Percentiles rank a stretch among this genome's conserved stretches.
Conservation (phyloP, 2,113 vertebrate genomes). For the Uropsilus gracilis region DNA sequence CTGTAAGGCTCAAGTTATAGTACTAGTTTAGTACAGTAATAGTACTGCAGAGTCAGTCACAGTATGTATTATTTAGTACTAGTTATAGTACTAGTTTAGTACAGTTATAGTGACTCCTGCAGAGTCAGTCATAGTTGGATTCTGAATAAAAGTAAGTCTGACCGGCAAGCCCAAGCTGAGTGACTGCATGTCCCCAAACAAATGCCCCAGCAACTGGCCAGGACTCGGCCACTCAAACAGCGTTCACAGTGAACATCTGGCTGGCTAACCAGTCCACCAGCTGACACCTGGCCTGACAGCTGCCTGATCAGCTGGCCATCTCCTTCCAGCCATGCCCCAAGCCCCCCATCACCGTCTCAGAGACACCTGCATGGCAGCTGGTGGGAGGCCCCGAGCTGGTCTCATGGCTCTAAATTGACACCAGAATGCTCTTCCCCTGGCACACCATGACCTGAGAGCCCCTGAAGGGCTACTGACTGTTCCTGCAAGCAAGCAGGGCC, state of each 20-base stretch:
- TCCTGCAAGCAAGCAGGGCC: neutral
- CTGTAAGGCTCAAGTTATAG: no score
- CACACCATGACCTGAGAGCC: neutral
- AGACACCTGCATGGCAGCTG: neutral
- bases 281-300: no score
- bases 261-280: neutral
- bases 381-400: no score
- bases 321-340: no score
- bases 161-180: neutral
- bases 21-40: no score
- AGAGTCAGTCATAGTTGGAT: neutral
- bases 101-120: no score
- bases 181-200: neutral
- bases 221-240: neutral
- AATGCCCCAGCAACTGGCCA: neutral
- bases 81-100: no score
- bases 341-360: conserved; percentile 48
- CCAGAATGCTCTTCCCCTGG: neutral
- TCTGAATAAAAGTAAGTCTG: neutral
- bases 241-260: neutral
- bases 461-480: neutral
- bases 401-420: no score
- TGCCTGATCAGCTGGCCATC: no score
- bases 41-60: no score
- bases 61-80: no score